These are phyloP conservation scores for Hexactinellida sp. DNA, from an alignment of 37 sponge, comb jelly and placozoan genomes.

Conservation along the genomic window DNA sequence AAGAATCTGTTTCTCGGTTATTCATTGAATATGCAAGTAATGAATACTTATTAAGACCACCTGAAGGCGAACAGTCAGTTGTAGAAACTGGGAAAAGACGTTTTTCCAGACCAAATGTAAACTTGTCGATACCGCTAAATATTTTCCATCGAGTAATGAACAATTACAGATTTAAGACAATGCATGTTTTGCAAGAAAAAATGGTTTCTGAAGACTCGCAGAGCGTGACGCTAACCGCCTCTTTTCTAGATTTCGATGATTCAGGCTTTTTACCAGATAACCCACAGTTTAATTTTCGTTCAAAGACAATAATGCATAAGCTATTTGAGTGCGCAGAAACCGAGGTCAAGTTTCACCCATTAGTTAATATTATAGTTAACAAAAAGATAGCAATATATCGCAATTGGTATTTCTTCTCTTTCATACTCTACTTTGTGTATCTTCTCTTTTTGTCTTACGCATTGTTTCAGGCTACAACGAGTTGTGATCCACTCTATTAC, in stretches of 20 bases:
- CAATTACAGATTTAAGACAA: not conserved
- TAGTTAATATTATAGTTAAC: not conserved
- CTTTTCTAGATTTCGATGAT: not conserved
- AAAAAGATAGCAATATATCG: not conserved
- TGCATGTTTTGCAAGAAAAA: not conserved
- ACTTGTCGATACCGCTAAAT: not conserved
- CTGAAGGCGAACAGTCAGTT: not conserved
- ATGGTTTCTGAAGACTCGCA: not conserved
- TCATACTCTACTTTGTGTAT: not conserved
- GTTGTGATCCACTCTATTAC: not conserved
- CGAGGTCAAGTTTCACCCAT: not conserved
- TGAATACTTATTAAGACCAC: not conserved
- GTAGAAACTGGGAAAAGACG: not conserved
- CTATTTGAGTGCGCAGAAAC: not conserved
- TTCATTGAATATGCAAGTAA: not conserved
- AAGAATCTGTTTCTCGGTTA: not conserved
- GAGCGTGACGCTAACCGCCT: not conserved
- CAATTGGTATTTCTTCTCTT: slow-evolving; percentile 7
- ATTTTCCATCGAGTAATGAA: slow-evolving; percentile 16
- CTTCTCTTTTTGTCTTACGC: not conserved
- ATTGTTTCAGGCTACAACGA: not conserved
- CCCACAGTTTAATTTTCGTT: not conserved
- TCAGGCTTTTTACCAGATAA: not conserved
- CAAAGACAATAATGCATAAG: not conserved
- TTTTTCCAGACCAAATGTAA: not conserved